Conservation (phyloP, 92 coral and sea anemone species). For the Parazoanthus darwini region DNA sequence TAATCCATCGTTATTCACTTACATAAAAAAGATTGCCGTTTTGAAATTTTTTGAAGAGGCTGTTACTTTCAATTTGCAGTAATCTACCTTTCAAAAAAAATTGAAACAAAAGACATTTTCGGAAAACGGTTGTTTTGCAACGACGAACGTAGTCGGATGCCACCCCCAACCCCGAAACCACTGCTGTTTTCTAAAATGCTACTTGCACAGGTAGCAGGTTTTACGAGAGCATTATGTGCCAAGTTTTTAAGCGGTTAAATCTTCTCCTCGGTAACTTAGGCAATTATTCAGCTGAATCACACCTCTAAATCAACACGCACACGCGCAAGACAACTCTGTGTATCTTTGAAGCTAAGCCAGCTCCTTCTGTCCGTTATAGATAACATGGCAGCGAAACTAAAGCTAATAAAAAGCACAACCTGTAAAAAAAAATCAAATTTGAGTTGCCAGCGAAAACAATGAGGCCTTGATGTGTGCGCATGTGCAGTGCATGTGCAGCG, state of each 20-base stretch:
- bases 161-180: not conserved
- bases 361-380: not conserved
- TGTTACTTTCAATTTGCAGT: not conserved
- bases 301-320: not conserved
- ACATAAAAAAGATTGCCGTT: not conserved
- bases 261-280: not conserved
- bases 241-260: conserved; percentile 18
- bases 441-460: not conserved
- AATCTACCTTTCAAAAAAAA: too few relatives aligned
- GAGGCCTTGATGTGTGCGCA: too few relatives aligned
- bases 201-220: conserved; percentile 7
- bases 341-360: not conserved
- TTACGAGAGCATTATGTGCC: not conserved
- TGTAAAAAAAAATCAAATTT: not conserved
- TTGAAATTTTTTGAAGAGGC: not conserved
- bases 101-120: not conserved
- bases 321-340: not conserved
- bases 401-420: conserved; percentile 1
- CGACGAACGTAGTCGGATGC: not conserved
- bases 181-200: conserved; percentile 11
- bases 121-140: too few relatives aligned
- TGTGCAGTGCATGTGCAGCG: not conserved
- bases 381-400: not conserved
- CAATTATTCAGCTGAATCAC: not conserved
- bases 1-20: not conserved